Base-by-base conservation (phyloP, 2,113 vertebrate species). In the Proteles cristata region DNA sequence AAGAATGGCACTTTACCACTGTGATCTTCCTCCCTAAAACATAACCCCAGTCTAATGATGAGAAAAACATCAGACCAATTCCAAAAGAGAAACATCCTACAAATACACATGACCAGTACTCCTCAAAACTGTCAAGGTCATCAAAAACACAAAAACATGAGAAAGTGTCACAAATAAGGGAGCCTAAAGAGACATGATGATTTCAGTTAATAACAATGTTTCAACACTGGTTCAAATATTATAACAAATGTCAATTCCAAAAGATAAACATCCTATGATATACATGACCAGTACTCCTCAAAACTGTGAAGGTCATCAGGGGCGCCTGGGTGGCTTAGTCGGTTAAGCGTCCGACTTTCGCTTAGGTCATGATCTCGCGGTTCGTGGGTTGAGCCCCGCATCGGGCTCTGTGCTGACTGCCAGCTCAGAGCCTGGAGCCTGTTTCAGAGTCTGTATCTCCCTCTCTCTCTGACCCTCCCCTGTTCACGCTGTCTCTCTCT, bases 111-210 rank as follows among this genome's bases (percentile, higher is more conserved):
- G 73, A 97, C 31, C 39, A 58, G 61, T 86, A 95, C 39, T 87
- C 61, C 80, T 95, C 66, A 84, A 93, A 93, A 96, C 61, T 65
- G 76, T 55, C 71, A 95, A 93, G 81, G 76, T 81, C 88, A 80
- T 79, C 58, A 81, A 95, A 92, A 96, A 74, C 76, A 98, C 15
- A 7, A 39, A 86, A 77, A n/a, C 53, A 7, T 91, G 61, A 95
- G 79, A 96, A 96, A 87, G 48, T 53, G 1, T 80, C 53, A 66
- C 26, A 92, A 63, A 88, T 79, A 89, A 85, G 26, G 74, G 35
- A 85, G 45, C 16, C 50, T 65, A 79, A 93, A 77, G 71, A 95
- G 58, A 86, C 68, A 79, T 21, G 26, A 33, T 45, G n/a, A 76
- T 28, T 94, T 94, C 11, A 79, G 45, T 86, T 84, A 97, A 74